Evolutionary conservation across 2,888 invertebrate genomes (phyloP).

Genomic region (Spilarctia lutea): DNA sequence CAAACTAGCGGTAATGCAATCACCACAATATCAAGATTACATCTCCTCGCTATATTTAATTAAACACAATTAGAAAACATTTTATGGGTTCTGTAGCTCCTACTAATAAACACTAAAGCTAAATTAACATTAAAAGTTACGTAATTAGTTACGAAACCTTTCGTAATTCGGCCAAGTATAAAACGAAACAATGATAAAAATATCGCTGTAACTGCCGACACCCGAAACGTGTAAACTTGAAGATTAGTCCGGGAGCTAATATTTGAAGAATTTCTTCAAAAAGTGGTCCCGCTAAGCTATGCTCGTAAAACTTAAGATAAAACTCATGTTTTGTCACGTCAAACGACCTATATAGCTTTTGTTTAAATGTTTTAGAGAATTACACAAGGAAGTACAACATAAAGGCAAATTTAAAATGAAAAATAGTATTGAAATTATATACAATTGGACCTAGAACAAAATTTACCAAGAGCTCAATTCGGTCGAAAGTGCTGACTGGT

Average conservation of each 20-base stretch:
- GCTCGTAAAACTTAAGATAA: constrained; percentile 53
- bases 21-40: neutral
- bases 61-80: neutral
- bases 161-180: constrained; percentile 41
- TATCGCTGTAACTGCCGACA: constrained; percentile 54
- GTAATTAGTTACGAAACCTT: constrained; percentile 26
- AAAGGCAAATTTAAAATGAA: neutral
- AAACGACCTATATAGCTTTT: constrained; percentile 22
- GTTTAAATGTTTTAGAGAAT: constrained; percentile 10
- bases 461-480: neutral
- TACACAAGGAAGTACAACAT: constrained; percentile 1
- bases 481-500: too few species aligned
- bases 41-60: neutral
- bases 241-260: constrained; percentile 76
- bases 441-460: neutral
- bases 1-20: neutral
- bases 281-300: constrained; percentile 48
- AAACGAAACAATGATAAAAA: constrained; percentile 48
- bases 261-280: constrained; percentile 71
- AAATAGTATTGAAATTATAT: neutral
- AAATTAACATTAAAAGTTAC: constrained; percentile 19
- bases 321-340: constrained; percentile 44
- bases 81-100: neutral
- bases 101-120: neutral
- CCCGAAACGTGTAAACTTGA: constrained; percentile 49